Evolutionary conservation across 2,888 invertebrate species (phyloP).

Genomic region (Macaria notata): DNA sequence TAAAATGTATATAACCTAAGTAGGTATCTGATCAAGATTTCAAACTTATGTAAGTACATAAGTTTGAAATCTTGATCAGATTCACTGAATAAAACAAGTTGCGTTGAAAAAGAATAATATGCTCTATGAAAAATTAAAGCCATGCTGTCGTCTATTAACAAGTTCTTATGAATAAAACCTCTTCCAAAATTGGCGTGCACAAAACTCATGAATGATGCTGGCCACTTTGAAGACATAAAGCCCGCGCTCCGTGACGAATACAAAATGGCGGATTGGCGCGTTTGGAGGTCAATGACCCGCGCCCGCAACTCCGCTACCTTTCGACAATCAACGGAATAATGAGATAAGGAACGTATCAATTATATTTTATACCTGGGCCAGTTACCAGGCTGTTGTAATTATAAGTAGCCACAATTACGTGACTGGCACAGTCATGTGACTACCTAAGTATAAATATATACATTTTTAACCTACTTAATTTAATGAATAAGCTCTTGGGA

Average conservation of each 20-base stretch:
- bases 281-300: constrained; percentile 78
- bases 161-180: constrained; percentile 1
- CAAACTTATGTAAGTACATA: too few species aligned
- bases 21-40: too few species aligned
- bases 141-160: neutral
- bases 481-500: too few species aligned
- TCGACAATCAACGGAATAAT: constrained; percentile 44
- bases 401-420: too few species aligned
- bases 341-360: constrained; percentile 37
- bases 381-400: neutral
- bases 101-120: too few species aligned
- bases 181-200: constrained; percentile 15
- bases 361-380: constrained; percentile 9
- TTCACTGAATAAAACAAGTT: too few species aligned
- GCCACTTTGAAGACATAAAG: constrained; percentile 64
- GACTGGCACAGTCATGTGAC: too few species aligned
- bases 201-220: constrained; percentile 41
- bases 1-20: too few species aligned
- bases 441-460: too few species aligned
- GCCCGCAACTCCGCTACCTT: constrained; percentile 53
- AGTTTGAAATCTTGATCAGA: too few species aligned
- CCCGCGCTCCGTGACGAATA: constrained; percentile 76
- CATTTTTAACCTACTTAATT: too few species aligned
- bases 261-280: constrained; percentile 76
- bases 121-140: neutral